phyloP scores from a whole-genome alignment of 1,140 invertebrate genomes.

The Neodiprion fabricii region DNA sequence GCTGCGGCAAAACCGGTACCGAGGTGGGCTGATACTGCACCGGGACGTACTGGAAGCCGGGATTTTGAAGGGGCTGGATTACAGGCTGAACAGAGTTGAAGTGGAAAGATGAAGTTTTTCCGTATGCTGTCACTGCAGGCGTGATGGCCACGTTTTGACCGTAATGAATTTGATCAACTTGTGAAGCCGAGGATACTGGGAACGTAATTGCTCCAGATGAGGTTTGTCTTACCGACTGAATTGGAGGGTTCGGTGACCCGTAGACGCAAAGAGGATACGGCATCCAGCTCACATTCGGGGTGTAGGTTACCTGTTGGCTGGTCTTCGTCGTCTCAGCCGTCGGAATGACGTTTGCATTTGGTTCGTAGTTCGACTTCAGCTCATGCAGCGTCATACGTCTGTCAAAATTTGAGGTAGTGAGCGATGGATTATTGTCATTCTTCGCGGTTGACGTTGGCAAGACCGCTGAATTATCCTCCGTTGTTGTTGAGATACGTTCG shows the following conservation, averaged over 20 bases:
- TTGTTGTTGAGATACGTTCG: neutral
- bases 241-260: constrained; percentile 1
- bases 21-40: constrained; percentile 9
- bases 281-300: constrained; percentile 27
- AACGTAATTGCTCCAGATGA: neutral
- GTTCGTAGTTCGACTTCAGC: constrained; percentile 13
- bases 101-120: neutral
- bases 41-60: neutral
- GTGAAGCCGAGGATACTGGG: constrained; percentile 17
- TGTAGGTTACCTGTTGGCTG: constrained; percentile 33
- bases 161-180: neutral
- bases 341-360: constrained; percentile 18
- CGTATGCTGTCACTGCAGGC: neutral
- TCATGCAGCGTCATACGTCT: neutral
- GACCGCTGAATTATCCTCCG: neutral
- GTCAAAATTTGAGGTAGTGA: too few species aligned
- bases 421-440: neutral
- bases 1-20: neutral
- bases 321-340: constrained; percentile 33
- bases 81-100: constrained; percentile 2
- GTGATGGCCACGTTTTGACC: neutral
- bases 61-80: neutral
- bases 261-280: constrained; percentile 36
- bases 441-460: neutral
- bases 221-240: neutral